Conservation (phyloP, 37 sponge, comb jelly and placozoan genomes). For the Theonella swinhoei region DNA sequence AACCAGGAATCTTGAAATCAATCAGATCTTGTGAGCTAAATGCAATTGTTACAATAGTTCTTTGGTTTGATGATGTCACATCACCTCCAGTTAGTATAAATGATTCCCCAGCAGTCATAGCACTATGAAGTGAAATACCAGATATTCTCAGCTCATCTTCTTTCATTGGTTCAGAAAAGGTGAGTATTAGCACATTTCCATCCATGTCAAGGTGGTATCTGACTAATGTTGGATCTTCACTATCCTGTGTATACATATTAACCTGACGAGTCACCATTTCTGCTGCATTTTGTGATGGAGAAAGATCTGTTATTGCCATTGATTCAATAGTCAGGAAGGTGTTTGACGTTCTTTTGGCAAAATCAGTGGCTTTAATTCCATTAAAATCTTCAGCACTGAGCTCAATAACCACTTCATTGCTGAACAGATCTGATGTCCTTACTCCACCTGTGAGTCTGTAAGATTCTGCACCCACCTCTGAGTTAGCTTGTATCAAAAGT, state of each 20-base stretch:
- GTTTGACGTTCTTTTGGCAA: conserved; percentile 53
- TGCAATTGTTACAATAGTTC: conserved; percentile 52
- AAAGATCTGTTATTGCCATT: conserved; percentile 69
- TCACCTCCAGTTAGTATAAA: conserved; percentile 70
- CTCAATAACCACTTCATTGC: conserved; percentile 40
- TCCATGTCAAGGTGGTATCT: conserved; percentile 69
- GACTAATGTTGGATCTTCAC: conserved; percentile 43
- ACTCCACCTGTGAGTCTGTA: conserved; percentile 82
- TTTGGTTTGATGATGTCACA: conserved; percentile 31
- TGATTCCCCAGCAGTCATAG: conserved; percentile 24
- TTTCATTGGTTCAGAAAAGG: conserved; percentile 79
- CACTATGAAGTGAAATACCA: conserved; percentile 50
- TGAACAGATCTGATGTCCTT: conserved; percentile 59
- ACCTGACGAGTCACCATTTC: conserved; percentile 23
- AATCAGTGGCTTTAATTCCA: conserved; percentile 74
- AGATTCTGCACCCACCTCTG: background rate
- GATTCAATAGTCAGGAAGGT: conserved; percentile 69
- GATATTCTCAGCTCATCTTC: conserved; percentile 12
- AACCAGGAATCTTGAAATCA: conserved; percentile 45
- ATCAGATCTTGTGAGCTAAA: conserved; percentile 62
- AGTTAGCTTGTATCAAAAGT: conserved; percentile 40
- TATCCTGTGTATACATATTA: conserved; percentile 46
- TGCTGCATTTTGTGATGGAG: conserved; percentile 58
- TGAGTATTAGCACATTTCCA: conserved; percentile 63
- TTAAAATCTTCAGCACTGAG: conserved; percentile 71